Evolutionary conservation across 2,888 invertebrate genomes (phyloP).

Genomic region (Andrena marginata): DNA sequence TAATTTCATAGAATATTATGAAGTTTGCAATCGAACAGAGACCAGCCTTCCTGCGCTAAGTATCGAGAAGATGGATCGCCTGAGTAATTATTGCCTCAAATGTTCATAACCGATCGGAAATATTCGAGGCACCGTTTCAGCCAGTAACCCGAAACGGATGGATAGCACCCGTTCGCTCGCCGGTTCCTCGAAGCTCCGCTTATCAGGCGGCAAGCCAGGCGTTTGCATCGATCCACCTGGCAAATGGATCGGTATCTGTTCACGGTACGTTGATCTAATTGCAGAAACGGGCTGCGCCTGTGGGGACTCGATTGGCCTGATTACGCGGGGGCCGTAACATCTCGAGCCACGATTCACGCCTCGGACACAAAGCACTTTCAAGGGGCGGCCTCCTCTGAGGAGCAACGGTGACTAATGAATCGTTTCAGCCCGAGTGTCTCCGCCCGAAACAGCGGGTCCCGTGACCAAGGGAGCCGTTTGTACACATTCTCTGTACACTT

Average conservation of each 20-base stretch:
- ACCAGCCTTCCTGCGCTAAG: no score
- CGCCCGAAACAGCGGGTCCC: background rate
- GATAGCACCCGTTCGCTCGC: no score
- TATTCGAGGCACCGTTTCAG: background rate
- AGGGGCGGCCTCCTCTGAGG: background rate
- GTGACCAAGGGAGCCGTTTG: background rate
- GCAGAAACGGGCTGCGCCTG: slow-evolving; percentile 51
- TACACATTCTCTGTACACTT: no score
- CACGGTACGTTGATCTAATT: slow-evolving; percentile 75
- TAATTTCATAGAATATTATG: slow-evolving; percentile 57
- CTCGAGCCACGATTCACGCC: slow-evolving; percentile 49
- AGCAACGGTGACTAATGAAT: background rate
- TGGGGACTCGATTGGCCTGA: slow-evolving; percentile 50
- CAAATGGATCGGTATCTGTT: slow-evolving; percentile 63
- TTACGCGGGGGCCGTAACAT: slow-evolving; percentile 30
- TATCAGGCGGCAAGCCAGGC: slow-evolving; percentile 72
- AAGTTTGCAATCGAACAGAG: slow-evolving; percentile 29
- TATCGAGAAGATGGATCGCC: background rate
- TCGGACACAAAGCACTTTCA: slow-evolving; percentile 12
- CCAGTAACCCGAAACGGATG: background rate
- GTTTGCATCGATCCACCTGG: slow-evolving; percentile 55
- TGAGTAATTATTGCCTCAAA: no score
- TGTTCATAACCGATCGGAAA: no score
- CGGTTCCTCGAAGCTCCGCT: slow-evolving; percentile 55
- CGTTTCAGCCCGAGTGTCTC: background rate